A percentile compares a stretch with the other conserved stretches of the same genome.
phyloP scores from a whole-genome alignment of 2,797 vertebrate genomes.

The Euphonia xanthogaster region DNA sequence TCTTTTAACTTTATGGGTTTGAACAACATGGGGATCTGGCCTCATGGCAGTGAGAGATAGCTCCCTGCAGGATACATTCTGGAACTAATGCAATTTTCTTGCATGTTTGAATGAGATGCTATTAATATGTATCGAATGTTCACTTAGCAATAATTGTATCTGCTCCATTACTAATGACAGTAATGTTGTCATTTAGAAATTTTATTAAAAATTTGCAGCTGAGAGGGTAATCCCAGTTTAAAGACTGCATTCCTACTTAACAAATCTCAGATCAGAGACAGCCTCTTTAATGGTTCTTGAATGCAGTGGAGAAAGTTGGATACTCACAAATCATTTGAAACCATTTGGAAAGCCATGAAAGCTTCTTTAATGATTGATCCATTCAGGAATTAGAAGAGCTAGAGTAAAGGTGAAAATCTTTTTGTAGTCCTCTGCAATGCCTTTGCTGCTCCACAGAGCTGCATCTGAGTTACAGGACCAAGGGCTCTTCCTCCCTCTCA shows the following conservation, averaged over 20 bases:
- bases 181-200: conserved; percentile 6
- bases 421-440: neutral
- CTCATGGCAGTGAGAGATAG: neutral
- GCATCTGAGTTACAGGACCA: neutral
- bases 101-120: conserved; percentile 7
- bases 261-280: neutral
- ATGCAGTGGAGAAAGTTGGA: neutral
- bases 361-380: neutral
- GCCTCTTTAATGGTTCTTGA: neutral
- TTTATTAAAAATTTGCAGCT: conserved; percentile 27
- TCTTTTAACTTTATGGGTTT: neutral
- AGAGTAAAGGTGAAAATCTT: neutral
- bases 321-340: neutral
- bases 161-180: conserved; percentile 29
- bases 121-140: conserved; percentile 44
- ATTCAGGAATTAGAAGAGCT: neutral
- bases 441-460: neutral
- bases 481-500: neutral
- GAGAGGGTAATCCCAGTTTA: neutral
- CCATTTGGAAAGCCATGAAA: neutral
- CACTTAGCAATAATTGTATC: conserved; percentile 52
- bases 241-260: neutral
- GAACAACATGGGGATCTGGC: neutral
- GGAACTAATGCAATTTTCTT: conserved; percentile 34
- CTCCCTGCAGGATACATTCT: conserved; percentile 15